Conservation (phyloP, 2,797 vertebrate genomes). For the Neosilurus hyrtlii region DNA sequence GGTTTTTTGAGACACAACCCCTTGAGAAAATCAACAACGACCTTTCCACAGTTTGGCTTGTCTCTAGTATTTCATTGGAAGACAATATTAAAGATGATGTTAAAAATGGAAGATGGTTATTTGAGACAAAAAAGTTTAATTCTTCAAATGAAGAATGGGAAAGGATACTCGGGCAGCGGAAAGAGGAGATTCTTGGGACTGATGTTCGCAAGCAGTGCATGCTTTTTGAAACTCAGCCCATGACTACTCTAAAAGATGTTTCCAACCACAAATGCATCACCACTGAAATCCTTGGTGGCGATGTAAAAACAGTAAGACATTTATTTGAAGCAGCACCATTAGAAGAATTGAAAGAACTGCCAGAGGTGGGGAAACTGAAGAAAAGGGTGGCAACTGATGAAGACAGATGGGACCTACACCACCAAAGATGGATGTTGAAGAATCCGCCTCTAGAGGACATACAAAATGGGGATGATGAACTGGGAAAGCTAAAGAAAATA, state of each 20-base stretch:
- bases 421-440: slow-evolving; percentile 89
- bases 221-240: slow-evolving; percentile 87
- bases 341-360: slow-evolving; percentile 72
- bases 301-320: slow-evolving; percentile 83
- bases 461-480: slow-evolving; percentile 67
- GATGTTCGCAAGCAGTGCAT: slow-evolving; percentile 87
- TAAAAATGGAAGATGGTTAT: slow-evolving; percentile 79
- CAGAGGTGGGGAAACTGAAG: slow-evolving; percentile 82
- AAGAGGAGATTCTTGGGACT: slow-evolving; percentile 76
- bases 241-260: slow-evolving; percentile 82
- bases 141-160: slow-evolving; percentile 78
- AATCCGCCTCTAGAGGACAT: slow-evolving; percentile 74
- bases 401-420: slow-evolving; percentile 83
- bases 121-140: slow-evolving; percentile 83
- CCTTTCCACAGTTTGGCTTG: slow-evolving; percentile 74
- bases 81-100: slow-evolving; percentile 75
- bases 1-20: slow-evolving; percentile 84
- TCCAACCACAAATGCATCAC: slow-evolving; percentile 67
- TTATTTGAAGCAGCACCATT: slow-evolving; percentile 87
- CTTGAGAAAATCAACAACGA: slow-evolving; percentile 76
- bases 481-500: slow-evolving; percentile 78
- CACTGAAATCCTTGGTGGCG: slow-evolving; percentile 82
- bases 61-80: slow-evolving; percentile 82
- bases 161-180: slow-evolving; percentile 64
- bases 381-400: slow-evolving; percentile 74